Evolutionary conservation across 2,113 vertebrate genomes (phyloP).

Genomic region (Lamprologus tigripictilis): DNA sequence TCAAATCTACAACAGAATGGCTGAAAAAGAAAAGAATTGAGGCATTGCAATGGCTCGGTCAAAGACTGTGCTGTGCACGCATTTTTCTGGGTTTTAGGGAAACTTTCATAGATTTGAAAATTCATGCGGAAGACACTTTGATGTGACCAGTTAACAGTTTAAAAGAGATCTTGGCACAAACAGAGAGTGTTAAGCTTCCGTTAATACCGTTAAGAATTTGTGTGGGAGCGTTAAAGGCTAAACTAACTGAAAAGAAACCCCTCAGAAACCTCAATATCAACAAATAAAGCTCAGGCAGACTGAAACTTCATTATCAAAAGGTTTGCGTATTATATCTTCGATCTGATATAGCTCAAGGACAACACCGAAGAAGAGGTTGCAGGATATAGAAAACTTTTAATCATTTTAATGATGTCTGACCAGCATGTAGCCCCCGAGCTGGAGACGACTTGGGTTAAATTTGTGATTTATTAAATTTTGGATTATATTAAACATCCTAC

Average conservation of each 20-base stretch:
- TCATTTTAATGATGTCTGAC: not conserved
- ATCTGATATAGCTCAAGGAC: not conserved
- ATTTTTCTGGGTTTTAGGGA: not conserved
- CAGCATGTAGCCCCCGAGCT: not conserved
- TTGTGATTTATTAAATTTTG: not conserved
- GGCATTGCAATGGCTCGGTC: not conserved
- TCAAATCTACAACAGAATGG: not conserved
- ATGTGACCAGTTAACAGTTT: not conserved
- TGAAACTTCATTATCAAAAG: not conserved
- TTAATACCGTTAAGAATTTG: not conserved
- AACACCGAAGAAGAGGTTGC: not conserved
- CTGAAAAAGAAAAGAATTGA: not conserved
- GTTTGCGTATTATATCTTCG: not conserved
- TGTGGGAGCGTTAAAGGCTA: not conserved
- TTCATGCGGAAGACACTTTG: accelerated
- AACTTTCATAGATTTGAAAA: not conserved
- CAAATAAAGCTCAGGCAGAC: not conserved
- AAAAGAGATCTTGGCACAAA: not conserved
- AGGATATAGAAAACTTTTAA: not conserved
- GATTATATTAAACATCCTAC: not conserved
- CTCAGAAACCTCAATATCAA: not conserved
- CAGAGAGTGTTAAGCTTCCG: not conserved
- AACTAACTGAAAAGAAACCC: not conserved
- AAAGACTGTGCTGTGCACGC: not conserved
- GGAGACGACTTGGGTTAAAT: not conserved